Base-by-base conservation (phyloP, 2,113 vertebrate genomes). In the Choloepus hoffmanni region DNA sequence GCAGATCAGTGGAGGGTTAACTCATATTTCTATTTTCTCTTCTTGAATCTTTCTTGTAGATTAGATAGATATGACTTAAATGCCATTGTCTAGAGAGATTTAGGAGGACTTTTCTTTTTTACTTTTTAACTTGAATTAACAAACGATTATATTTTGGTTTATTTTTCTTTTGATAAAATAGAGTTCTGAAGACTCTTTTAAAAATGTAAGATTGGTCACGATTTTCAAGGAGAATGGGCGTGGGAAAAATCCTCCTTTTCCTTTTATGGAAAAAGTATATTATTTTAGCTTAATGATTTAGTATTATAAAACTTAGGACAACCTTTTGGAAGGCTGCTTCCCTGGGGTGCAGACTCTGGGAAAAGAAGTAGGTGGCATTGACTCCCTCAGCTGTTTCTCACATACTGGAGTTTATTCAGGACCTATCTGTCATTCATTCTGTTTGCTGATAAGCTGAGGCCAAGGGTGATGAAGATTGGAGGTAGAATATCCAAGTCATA, bases 61-160 rank as follows among this genome's bases (percentile, higher is more conserved):
- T 76, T 82, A 55, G 48, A 48, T 91, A 76, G 45, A 40, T 90
- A 13, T 33, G 36, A 73, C 36, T 88, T 84, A 72, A 73, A 33
- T 79, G 48, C 36, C 26, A 43, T 79, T 88, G 50, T 84, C 53
- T 60, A 55, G n/a, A 55, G 24, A 81, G 43, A 13, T 77, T 55
- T 81, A 36, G 33, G 36, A 62, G 3, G n/a, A 45, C 48, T 90
- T 90, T 79, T 33, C 26, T 89, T 68, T 81, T 30, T 40, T 24
- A 84, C 40, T 18, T 89, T 55, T 53, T 92, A 62, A 45, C 72
- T 88, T 81, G 50, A 85, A 43, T 92, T 74, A 96, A 89, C 58
- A 58, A 89, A 62, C 45, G 67, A 33, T 84, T 79, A 40, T 62
- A 78, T 89, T 85, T 89, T n/a, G 36, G 13, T 72, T 94, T 84